Evolutionary conservation across 2,113 vertebrate genomes (phyloP).

Genomic region (Ptilonorhynchus violaceus): DNA sequence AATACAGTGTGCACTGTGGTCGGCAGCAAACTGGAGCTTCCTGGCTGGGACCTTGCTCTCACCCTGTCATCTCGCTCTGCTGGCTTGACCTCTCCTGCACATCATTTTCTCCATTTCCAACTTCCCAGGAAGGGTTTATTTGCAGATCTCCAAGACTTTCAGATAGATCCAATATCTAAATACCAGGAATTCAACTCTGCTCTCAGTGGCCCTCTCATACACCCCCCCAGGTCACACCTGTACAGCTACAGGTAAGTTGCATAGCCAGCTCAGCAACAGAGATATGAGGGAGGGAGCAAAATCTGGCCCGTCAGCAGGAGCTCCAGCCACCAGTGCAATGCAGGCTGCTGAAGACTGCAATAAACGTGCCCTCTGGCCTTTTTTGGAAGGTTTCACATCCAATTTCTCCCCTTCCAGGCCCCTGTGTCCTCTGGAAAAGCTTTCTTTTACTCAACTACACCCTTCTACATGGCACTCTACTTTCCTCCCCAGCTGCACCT

Average conservation of each 20-base stretch:
- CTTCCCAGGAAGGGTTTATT: not conserved
- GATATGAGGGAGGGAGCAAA: not conserved
- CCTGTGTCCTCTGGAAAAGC: not conserved
- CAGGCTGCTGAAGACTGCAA: not conserved
- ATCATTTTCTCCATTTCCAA: not conserved
- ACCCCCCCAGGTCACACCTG: not conserved
- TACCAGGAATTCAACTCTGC: not conserved
- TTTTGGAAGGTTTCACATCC: not conserved
- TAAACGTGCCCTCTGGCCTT: not conserved
- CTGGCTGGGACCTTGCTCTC: conserved; percentile 3
- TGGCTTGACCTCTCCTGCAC: not conserved
- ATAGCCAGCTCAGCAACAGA: not conserved
- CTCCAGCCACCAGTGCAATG: not conserved
- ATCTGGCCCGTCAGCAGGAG: not conserved
- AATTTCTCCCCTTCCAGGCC: conserved; percentile 17
- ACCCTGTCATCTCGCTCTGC: not conserved
- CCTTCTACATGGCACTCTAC: not conserved
- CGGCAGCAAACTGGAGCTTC: not conserved
- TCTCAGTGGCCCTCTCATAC: not conserved
- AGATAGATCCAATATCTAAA: not conserved
- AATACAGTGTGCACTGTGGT: not conserved
- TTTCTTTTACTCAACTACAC: conserved; percentile 15
- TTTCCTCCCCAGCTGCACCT: conserved; percentile 25
- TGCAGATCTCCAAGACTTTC: not conserved
- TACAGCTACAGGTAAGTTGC: not conserved